A percentile compares a stretch with the other conserved stretches of the same genome.
Conservation (phyloP, 1,140 invertebrate genomes). For the Diachasmimorpha longicaudata region DNA sequence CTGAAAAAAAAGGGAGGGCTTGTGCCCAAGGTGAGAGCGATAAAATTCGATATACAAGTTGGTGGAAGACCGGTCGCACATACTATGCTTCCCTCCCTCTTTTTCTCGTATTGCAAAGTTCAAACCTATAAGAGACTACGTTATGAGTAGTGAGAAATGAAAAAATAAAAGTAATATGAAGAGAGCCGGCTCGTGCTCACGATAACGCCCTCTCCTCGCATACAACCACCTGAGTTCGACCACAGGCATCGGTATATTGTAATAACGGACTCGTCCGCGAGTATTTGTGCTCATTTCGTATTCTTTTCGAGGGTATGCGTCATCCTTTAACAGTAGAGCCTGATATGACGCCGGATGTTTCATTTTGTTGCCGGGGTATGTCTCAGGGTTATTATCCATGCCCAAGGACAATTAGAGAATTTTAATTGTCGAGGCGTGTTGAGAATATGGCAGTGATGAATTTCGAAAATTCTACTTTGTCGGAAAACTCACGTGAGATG, state of each 20-base stretch:
- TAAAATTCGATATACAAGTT: not conserved
- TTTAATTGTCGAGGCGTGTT: not conserved
- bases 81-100: not conserved
- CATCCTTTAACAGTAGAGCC: constrained; percentile 16
- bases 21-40: not conserved
- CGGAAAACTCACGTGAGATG: too few relatives aligned
- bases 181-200: constrained; percentile 4
- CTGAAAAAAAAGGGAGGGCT: not conserved
- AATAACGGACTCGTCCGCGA: not conserved
- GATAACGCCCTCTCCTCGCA: not conserved
- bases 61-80: constrained; percentile 7
- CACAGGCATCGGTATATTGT: not conserved
- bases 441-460: not conserved
- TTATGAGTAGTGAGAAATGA: not conserved
- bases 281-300: constrained; percentile 28
- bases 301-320: constrained; percentile 35
- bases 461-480: too few relatives aligned
- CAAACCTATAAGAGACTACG: not conserved
- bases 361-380: not conserved
- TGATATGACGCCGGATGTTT: not conserved
- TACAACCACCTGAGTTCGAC: not conserved
- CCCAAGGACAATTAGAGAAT: constrained; percentile 6
- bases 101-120: not conserved
- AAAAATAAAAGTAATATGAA: not conserved
- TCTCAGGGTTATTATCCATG: constrained; percentile 9